Conservation (phyloP, 2,888 invertebrate genomes). For the Cremastinae sp. region DNA sequence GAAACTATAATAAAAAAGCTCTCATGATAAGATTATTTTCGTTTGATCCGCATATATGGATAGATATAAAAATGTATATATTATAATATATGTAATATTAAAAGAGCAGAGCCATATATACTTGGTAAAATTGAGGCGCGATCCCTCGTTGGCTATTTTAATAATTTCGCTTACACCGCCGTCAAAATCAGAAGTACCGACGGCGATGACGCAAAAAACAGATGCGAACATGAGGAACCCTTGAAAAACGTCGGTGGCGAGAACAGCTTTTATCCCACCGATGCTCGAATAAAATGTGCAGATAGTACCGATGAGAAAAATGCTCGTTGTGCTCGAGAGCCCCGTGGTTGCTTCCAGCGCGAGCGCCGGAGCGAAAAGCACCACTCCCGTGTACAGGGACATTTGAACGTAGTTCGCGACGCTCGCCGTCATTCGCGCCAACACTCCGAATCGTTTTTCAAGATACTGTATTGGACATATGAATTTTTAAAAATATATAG, state of each 20-base stretch:
- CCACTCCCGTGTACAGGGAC: constrained; percentile 82
- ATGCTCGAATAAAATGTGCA: constrained; percentile 93
- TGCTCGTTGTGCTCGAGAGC: constrained; percentile 78
- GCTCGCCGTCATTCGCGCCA: constrained; percentile 82
- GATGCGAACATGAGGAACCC: constrained; percentile 92
- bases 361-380: constrained; percentile 84
- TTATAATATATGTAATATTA: not conserved
- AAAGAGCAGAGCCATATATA: constrained; percentile 71
- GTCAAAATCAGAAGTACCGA: constrained; percentile 84
- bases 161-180: constrained; percentile 88
- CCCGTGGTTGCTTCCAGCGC: constrained; percentile 83
- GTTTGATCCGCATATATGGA: too few species aligned
- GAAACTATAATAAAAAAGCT: too few species aligned
- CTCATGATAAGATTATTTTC: too few species aligned
- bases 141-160: constrained; percentile 85
- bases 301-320: constrained; percentile 82
- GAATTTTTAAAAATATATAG: too few species aligned
- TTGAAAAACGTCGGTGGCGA: constrained; percentile 92
- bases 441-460: constrained; percentile 82
- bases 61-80: not conserved
- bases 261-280: constrained; percentile 95
- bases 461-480: too few species aligned
- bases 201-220: constrained; percentile 88
- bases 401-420: constrained; percentile 83
- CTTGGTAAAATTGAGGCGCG: constrained; percentile 86